A percentile compares a stretch with the other conserved stretches of the same genome.
Evolutionary conservation across 1,140 invertebrate species (phyloP).

Genomic region (Teleopsis dalmanni): DNA sequence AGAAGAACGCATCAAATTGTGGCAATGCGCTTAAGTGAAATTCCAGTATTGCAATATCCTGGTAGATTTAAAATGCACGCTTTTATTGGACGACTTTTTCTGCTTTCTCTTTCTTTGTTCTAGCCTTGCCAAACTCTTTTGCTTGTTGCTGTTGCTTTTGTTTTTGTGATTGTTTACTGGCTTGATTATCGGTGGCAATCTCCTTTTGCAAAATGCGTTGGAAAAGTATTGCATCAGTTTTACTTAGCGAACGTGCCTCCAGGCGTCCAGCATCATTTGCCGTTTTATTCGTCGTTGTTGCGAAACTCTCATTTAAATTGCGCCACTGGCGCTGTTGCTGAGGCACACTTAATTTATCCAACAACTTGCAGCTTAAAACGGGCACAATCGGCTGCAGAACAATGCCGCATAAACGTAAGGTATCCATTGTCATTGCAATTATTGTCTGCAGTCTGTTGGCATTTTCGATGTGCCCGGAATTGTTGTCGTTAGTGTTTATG

Average conservation of each 20-base stretch:
- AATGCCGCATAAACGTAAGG: slow-evolving; percentile 66
- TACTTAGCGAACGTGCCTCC: slow-evolving; percentile 15
- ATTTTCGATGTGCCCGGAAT: slow-evolving; percentile 13
- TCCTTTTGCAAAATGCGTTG: slow-evolving; percentile 28
- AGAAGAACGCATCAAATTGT: too few relatives aligned
- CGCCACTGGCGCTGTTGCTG: slow-evolving; percentile 48
- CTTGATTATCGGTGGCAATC: too few relatives aligned
- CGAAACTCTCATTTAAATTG: slow-evolving; percentile 29
- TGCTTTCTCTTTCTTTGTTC: neutral
- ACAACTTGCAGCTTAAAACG: slow-evolving; percentile 54
- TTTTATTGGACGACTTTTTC: too few relatives aligned
- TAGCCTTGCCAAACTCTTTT: neutral
- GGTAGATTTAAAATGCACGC: too few relatives aligned
- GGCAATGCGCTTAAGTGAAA: too few relatives aligned
- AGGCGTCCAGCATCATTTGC: neutral
- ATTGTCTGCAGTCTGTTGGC: slow-evolving; percentile 57
- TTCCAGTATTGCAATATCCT: too few relatives aligned
- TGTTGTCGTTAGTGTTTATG: neutral
- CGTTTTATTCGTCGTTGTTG: slow-evolving; percentile 1
- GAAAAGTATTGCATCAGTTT: slow-evolving; percentile 28
- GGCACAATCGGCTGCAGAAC: slow-evolving; percentile 82
- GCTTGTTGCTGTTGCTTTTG: neutral
- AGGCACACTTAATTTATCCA: slow-evolving; percentile 59
- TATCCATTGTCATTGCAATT: slow-evolving; percentile 77
- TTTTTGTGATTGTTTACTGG: too few relatives aligned